These are phyloP conservation scores for Cheilosia pagana DNA, from an alignment of 2,888 invertebrate species.

Conservation along the genomic window DNA sequence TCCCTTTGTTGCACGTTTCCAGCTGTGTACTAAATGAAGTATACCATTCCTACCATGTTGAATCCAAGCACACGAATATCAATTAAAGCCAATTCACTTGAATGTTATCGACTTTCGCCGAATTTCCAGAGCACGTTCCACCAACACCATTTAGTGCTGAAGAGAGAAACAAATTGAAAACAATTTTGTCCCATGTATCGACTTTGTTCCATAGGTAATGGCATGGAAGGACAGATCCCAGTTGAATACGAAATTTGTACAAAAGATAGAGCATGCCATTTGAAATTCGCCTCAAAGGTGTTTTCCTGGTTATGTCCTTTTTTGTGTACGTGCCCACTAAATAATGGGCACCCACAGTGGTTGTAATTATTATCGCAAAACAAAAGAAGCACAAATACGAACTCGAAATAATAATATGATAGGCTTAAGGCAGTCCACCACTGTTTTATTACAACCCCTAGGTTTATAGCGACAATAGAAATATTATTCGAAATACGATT, in stretches of 20 bases:
- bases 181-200: not conserved
- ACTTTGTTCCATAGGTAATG: not conserved
- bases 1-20: no score
- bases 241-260: not conserved
- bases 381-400: not conserved
- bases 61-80: not conserved
- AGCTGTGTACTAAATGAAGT: no score
- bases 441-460: not conserved
- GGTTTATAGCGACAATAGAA: not conserved
- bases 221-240: not conserved
- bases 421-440: not conserved
- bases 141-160: not conserved
- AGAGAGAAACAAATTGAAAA: conserved; percentile 4
- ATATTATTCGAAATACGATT: not conserved
- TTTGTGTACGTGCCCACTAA: not conserved
- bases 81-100: not conserved
- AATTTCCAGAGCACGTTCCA: not conserved
- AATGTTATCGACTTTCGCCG: not conserved
- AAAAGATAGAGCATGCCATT: not conserved
- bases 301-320: not conserved
- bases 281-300: conserved; percentile 3
- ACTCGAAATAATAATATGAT: not conserved
- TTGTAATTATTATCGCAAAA: not conserved
- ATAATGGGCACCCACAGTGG: not conserved
- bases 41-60: no score